These are phyloP conservation scores for Falco novaeseelandiae DNA, from an alignment of 2,797 vertebrate genomes.

Conservation along the genomic window DNA sequence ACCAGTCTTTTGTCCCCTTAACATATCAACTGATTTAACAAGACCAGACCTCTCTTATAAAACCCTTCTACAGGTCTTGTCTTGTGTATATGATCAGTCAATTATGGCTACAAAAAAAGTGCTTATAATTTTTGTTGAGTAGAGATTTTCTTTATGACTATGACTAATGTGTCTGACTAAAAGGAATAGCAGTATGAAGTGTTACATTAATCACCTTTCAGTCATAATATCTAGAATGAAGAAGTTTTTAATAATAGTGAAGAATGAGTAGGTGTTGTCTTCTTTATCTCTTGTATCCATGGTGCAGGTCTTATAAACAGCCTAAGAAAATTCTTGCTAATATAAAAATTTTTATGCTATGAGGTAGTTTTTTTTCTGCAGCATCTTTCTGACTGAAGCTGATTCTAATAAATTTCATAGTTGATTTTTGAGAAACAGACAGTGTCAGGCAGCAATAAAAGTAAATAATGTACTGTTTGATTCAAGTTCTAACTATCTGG, in stretches of 20 bases:
- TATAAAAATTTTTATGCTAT: slow-evolving; percentile 19
- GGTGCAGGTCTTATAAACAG: not conserved
- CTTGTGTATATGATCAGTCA: not conserved
- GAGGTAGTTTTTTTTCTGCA: slow-evolving; percentile 25
- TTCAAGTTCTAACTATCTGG: slow-evolving; percentile 36
- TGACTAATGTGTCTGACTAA: not conserved
- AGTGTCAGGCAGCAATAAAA: slow-evolving; percentile 53
- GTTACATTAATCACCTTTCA: not conserved
- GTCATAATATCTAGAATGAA: not conserved
- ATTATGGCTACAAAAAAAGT: not conserved
- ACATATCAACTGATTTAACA: not conserved
- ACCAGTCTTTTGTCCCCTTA: not conserved
- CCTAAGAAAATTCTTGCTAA: not conserved
- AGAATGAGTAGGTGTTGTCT: not conserved
- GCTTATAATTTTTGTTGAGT: not conserved
- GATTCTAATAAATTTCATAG: slow-evolving; percentile 53
- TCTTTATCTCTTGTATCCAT: not conserved
- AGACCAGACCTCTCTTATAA: not conserved
- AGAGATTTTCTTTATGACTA: not conserved
- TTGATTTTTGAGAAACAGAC: slow-evolving; percentile 43
- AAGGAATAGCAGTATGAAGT: not conserved
- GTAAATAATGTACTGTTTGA: slow-evolving; percentile 24
- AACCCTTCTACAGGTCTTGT: not conserved
- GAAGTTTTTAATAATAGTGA: not conserved
- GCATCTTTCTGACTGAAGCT: slow-evolving; percentile 24